Percentiles rank a stretch among this genome's conserved stretches.
Conservation (phyloP, 2,888 invertebrate genomes). For the Cheilosia vulpina region DNA sequence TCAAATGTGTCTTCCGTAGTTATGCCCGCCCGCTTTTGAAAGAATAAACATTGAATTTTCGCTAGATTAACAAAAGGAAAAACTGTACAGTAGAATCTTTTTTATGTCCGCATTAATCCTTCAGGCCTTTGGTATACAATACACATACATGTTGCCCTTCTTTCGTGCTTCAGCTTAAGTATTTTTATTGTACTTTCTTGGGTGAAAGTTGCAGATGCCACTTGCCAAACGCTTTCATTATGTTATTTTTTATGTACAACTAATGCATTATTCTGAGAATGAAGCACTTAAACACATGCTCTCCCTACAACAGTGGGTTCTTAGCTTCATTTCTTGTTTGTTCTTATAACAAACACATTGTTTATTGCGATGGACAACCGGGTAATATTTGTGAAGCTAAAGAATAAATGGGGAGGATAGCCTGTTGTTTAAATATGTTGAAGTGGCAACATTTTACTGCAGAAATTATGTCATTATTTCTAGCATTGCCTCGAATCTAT, state of each 20-base stretch:
- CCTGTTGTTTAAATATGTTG: slow-evolving; percentile 44
- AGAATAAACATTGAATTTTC: slow-evolving; percentile 44
- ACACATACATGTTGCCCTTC: slow-evolving; percentile 36
- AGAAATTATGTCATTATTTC: slow-evolving; percentile 40
- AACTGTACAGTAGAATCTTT: slow-evolving; percentile 18
- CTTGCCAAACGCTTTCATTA: slow-evolving; percentile 61
- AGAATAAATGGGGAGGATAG: slow-evolving; percentile 27
- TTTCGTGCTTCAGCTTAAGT: slow-evolving; percentile 36
- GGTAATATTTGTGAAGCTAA: slow-evolving; percentile 42
- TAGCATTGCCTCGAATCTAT: background rate
- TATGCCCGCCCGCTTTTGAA: slow-evolving; percentile 34
- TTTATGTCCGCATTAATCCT: slow-evolving; percentile 51
- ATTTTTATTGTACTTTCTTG: slow-evolving; percentile 56
- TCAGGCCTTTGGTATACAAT: slow-evolving; percentile 35
- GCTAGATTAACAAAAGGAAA: slow-evolving; percentile 43
- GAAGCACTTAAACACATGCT: slow-evolving; percentile 67
- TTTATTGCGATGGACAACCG: slow-evolving; percentile 51
- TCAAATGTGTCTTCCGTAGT: too few species aligned
- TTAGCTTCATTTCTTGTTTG: slow-evolving; percentile 43
- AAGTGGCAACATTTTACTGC: slow-evolving; percentile 35
- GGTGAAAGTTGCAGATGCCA: slow-evolving; percentile 68
- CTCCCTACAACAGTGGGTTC: slow-evolving; percentile 43
- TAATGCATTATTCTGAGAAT: slow-evolving; percentile 69
- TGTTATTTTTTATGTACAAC: slow-evolving; percentile 55
- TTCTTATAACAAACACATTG: slow-evolving; percentile 55